These are phyloP conservation scores for Celastrina argiolus DNA, from an alignment of 2,888 invertebrate species.

Conservation along the genomic window DNA sequence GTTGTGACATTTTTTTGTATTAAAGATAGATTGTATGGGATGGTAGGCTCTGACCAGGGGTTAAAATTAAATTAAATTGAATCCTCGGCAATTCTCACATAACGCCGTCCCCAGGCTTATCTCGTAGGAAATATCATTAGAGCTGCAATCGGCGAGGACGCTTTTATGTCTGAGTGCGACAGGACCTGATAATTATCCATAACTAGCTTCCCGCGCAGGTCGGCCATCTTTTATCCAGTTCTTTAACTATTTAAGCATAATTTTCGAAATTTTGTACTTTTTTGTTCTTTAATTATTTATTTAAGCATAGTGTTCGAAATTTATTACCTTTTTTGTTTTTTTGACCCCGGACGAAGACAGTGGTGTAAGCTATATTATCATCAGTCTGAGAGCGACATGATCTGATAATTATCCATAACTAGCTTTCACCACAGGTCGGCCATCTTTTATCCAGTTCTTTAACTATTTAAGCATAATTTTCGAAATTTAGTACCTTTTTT, in stretches of 20 bases:
- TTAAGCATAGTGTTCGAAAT: too few relatives aligned
- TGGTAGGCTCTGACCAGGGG: too few relatives aligned
- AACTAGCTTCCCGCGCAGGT: not conserved
- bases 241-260: too few relatives aligned
- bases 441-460: not conserved
- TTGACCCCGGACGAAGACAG: too few relatives aligned
- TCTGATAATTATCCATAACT: slow-evolving; percentile 12
- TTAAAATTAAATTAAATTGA: not conserved
- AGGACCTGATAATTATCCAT: slow-evolving; percentile 11
- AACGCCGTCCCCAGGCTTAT: slow-evolving; percentile 29
- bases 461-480: too few relatives aligned
- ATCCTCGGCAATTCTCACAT: slow-evolving; percentile 19
- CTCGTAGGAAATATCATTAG: slow-evolving; percentile 36
- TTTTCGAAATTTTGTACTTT: too few relatives aligned
- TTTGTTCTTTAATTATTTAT: too few relatives aligned
- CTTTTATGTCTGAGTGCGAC: slow-evolving; percentile 13
- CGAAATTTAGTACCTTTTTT: too few relatives aligned
- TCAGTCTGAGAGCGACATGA: not conserved
- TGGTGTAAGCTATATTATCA: too few relatives aligned
- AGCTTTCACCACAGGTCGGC: not conserved
- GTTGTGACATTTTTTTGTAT: too few relatives aligned
- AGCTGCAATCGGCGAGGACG: slow-evolving; percentile 29
- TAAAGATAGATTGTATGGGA: too few relatives aligned
- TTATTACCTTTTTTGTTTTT: too few relatives aligned
- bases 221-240: not conserved